A percentile compares a stretch with the other conserved stretches of the same genome.
Evolutionary conservation across 2,113 vertebrate species (phyloP).

Genomic region (Dipodomys spectabilis): DNA sequence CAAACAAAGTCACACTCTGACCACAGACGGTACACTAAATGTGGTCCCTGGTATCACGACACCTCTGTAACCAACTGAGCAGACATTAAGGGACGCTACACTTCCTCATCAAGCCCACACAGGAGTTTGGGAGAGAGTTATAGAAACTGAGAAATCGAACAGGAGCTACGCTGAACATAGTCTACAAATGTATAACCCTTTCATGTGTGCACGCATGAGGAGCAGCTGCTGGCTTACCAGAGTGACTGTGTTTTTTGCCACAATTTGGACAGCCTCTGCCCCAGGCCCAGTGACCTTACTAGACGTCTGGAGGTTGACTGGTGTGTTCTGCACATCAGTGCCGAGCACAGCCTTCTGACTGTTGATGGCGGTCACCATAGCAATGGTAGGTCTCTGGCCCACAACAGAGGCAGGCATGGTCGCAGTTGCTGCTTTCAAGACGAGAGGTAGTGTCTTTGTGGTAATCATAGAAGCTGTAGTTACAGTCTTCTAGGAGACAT

Average conservation of each 20-base stretch:
- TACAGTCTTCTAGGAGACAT: constrained; percentile 93
- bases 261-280: constrained; percentile 94
- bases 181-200: constrained; percentile 44
- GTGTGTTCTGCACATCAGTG: constrained; percentile 93
- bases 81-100: neutral
- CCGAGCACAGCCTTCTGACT: constrained; percentile 92
- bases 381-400: constrained; percentile 95
- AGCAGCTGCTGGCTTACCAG: constrained; percentile 90
- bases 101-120: neutral
- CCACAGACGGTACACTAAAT: neutral
- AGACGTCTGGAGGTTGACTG: constrained; percentile 98
- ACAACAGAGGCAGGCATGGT: constrained; percentile 94
- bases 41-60: neutral
- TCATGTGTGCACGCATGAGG: constrained; percentile 22
- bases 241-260: constrained; percentile 97
- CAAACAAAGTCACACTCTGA: constrained; percentile 1
- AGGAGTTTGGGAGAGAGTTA: neutral
- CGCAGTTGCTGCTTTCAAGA: constrained; percentile 97
- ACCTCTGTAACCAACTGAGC: neutral
- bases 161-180: neutral
- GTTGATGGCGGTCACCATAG: constrained; percentile 98
- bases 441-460: constrained; percentile 99
- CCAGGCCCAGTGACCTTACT: constrained; percentile 94
- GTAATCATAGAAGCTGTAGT: constrained; percentile 97
- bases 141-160: constrained; percentile 20